Evolutionary conservation across 2,797 vertebrate genomes (phyloP).

Genomic region (Micromesistius poutassou): DNA sequence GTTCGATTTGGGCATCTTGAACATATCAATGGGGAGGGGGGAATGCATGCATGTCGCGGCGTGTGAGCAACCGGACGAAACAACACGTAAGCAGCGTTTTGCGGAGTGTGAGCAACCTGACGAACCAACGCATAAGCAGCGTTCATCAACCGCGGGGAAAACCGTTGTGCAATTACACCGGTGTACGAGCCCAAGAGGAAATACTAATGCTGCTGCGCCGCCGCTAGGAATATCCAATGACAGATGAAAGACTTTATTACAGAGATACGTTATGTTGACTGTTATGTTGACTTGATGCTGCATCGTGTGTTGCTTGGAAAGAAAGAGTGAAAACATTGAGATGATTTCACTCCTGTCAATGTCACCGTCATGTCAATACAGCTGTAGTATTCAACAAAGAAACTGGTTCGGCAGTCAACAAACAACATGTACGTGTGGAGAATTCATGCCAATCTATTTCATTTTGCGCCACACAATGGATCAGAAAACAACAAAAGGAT

Average conservation of each 20-base stretch:
- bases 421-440: neutral
- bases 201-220: neutral
- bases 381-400: neutral
- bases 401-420: conserved; percentile 8
- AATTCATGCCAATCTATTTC: conserved; percentile 4
- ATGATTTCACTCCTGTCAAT: no score
- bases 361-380: no score
- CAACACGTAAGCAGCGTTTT: neutral
- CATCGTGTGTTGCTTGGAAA: no score
- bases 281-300: no score
- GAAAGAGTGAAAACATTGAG: no score
- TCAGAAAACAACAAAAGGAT: neutral
- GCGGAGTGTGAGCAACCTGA: no score
- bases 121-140: neutral
- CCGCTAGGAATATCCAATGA: no score
- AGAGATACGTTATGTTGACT: no score
- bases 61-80: neutral
- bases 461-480: neutral
- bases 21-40: conserved; percentile 17
- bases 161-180: neutral
- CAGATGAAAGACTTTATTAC: no score
- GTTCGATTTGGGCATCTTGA: conserved; percentile 20
- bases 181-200: conserved; percentile 12
- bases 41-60: neutral
- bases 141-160: conserved; percentile 4